Base-by-base conservation (phyloP, 2,888 invertebrate genomes). In the Drosophila eohydei region DNA sequence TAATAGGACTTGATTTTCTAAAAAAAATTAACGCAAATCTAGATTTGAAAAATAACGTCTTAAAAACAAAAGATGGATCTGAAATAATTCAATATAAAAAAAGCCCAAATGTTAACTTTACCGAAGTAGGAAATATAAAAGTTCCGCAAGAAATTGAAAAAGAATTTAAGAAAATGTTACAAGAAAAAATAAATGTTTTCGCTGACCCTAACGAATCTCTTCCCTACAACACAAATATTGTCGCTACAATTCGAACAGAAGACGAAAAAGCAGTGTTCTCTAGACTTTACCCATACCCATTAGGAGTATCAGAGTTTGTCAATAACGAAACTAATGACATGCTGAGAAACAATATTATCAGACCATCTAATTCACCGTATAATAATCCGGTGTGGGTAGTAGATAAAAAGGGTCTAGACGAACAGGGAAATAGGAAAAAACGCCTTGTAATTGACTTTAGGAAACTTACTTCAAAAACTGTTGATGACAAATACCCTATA, bases 361-460 rank as follows among this genome's bases (percentile, higher is more conserved):
- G 34, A 9, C 38, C 38, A 6, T 40, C 38, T 40, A 40, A 2
- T 5, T 40, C n/a, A 40, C 40, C 40, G 40, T 40, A 40, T n/a
- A 40, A 40, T 40, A 40, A 40, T n/a, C 40, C 40, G 40, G 40
- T 40, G 40, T 16, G 16, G 41, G 41, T 41, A 41, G 16, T 41
- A 8, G 41, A 41, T 16, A 41, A 41, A 41, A 41, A 41, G 16
- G 41, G 3, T 8, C 3, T 41, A 41, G 16, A 41, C 41, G 16
- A 41, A 41, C 41, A 41, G 3, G 16, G 16, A 41, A 16, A 41
- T 41, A 41, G 8, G 16, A 41, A 41, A 41, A 41, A 41, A 41
- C 41, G 41, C 41, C 41, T 41, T 41, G 41, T 41, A 8, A 41
- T 41, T 41, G 41, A 41, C 14, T 41, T 41, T 9, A 41, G 41